phyloP scores from a whole-genome alignment of 2,797 vertebrate genomes.

The Morelia viridis region DNA sequence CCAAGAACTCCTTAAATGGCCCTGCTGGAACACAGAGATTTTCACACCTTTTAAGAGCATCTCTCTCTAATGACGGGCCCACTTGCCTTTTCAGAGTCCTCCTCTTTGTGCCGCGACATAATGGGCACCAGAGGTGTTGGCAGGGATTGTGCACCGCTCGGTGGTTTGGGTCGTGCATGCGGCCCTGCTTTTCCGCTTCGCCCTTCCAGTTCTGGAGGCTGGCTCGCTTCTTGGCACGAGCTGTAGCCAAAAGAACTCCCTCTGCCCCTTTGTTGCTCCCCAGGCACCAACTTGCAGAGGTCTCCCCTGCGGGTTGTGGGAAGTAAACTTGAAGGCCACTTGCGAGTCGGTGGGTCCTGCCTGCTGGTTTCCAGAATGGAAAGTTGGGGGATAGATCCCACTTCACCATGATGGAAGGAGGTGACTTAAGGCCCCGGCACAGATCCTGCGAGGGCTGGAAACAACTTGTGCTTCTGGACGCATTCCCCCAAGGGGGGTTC shows the following conservation, averaged over 20 bases:
- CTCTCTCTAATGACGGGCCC: neutral
- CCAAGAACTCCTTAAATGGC: neutral
- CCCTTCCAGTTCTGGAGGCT: neutral
- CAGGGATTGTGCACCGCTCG: neutral
- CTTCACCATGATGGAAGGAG: neutral
- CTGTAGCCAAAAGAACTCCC: neutral
- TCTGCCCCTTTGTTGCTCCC: neutral
- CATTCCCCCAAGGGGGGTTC: neutral
- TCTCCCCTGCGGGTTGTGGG: neutral
- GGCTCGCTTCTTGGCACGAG: neutral
- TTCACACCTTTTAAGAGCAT: neutral
- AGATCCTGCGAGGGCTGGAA: neutral
- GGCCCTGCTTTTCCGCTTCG: neutral
- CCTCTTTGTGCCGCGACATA: neutral
- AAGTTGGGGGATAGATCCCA: neutral
- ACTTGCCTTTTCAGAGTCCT: neutral
- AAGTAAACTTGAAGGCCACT: neutral
- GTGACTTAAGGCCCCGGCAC: neutral
- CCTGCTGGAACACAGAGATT: neutral
- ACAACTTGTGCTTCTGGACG: neutral
- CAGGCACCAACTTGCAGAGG: no score
- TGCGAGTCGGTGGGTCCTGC: no score
- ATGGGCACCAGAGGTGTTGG: neutral
- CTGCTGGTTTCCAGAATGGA: neutral
- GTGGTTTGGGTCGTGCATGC: neutral